Evolutionary conservation across 1,140 invertebrate genomes (phyloP).

Genomic region (Asobara japonica): DNA sequence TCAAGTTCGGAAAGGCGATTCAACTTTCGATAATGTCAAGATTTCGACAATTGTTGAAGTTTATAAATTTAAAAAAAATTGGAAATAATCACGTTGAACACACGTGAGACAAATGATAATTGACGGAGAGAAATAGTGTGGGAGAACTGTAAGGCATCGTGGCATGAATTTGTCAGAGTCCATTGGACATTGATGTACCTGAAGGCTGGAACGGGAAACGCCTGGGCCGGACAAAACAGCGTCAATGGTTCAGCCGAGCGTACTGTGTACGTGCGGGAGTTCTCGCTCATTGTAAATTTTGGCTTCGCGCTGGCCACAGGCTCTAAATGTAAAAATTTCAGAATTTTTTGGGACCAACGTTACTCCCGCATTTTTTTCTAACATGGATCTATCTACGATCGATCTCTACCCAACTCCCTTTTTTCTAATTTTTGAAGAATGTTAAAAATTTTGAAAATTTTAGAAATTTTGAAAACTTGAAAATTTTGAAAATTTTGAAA

Average conservation of each 20-base stretch:
- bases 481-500: too few species aligned
- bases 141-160: background rate
- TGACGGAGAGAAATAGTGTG: slow-evolving; percentile 10
- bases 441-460: too few species aligned
- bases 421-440: too few species aligned
- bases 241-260: slow-evolving; percentile 68
- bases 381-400: too few species aligned
- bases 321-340: slow-evolving; percentile 66
- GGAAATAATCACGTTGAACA: too few species aligned
- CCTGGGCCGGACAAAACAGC: slow-evolving; percentile 74
- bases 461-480: too few species aligned
- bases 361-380: background rate
- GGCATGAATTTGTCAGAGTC: slow-evolving; percentile 14
- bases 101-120: too few species aligned
- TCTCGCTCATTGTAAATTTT: slow-evolving; percentile 77
- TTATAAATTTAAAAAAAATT: too few species aligned
- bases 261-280: slow-evolving; percentile 68
- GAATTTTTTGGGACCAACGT: slow-evolving; percentile 37
- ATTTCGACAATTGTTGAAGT: too few species aligned
- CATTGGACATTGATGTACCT: slow-evolving; percentile 63
- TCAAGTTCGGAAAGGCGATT: too few species aligned
- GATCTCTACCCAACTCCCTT: too few species aligned
- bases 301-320: slow-evolving; percentile 79
- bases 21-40: too few species aligned
- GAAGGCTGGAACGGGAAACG: slow-evolving; percentile 72